A percentile compares a stretch with the other conserved stretches of the same genome.
phyloP scores from a whole-genome alignment of 2,113 vertebrate species.

The Crotalus horridus region DNA sequence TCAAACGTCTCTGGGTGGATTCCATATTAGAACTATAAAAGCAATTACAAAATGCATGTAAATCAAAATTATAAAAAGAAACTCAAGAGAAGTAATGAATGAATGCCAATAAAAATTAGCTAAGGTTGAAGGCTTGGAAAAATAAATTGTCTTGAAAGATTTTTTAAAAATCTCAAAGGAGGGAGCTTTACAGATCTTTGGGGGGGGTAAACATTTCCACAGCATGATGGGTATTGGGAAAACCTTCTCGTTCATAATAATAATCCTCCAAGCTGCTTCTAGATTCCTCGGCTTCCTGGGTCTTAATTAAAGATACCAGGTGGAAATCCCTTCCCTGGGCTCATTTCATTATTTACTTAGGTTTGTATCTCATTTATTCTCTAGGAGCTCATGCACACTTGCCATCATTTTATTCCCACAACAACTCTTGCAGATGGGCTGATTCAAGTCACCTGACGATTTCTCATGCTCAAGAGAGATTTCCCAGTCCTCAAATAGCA shows the following conservation, averaged over 20 bases:
- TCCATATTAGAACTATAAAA: neutral
- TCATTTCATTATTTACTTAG: neutral
- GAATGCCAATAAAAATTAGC: neutral
- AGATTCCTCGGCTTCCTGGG: neutral
- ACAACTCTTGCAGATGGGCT: neutral
- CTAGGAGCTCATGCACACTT: neutral
- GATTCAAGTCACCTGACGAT: neutral
- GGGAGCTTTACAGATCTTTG: neutral
- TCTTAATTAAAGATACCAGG: neutral
- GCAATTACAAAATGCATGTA: neutral
- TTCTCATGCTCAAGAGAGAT: neutral
- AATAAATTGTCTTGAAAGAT: neutral
- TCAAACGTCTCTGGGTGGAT: neutral
- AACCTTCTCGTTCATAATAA: neutral
- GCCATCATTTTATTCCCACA: neutral
- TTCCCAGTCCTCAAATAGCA: neutral
- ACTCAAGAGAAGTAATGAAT: neutral
- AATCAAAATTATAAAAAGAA: neutral
- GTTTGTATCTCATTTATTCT: neutral
- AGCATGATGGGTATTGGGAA: neutral
- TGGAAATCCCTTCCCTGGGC: neutral
- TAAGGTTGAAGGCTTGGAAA: neutral
- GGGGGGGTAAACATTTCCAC: neutral
- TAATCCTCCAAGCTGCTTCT: neutral
- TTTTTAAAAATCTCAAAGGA: neutral